Evolutionary conservation across 2,797 vertebrate genomes (phyloP).

Genomic region (Notamacropus eugenii): DNA sequence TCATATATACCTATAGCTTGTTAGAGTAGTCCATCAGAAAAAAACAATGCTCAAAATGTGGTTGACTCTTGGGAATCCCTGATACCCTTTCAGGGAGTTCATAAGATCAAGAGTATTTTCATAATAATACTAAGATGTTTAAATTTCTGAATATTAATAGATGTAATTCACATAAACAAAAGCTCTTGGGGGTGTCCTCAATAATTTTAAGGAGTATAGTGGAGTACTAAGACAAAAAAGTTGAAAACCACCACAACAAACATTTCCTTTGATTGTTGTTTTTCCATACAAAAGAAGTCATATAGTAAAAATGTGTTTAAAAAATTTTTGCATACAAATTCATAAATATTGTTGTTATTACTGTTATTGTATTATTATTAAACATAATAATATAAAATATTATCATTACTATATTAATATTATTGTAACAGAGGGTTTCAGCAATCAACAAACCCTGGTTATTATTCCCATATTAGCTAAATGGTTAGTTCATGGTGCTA

Average conservation of each 20-base stretch:
- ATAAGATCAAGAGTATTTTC: not conserved
- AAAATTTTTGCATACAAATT: too few species aligned
- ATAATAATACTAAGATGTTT: not conserved
- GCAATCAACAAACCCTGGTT: not conserved
- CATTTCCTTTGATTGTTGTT: not conserved
- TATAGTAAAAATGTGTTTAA: not conserved
- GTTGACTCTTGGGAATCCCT: not conserved
- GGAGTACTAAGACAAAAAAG: not conserved
- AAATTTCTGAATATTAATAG: not conserved
- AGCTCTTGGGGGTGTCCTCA: not conserved
- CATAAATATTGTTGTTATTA: too few species aligned
- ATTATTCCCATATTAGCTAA: not conserved
- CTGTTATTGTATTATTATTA: too few species aligned
- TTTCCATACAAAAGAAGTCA: not conserved
- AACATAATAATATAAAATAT: not conserved
- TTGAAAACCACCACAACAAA: not conserved
- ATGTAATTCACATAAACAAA: not conserved
- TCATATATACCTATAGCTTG: not conserved
- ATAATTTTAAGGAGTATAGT: not conserved
- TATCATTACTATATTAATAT: not conserved
- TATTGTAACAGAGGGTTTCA: not conserved
- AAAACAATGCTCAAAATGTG: not conserved
- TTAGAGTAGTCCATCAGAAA: not conserved
- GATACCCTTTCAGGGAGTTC: not conserved
- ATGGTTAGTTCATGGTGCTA: not conserved